These are phyloP conservation scores for Cygnus olor DNA, from an alignment of 2,797 vertebrate species.

Conservation along the genomic window DNA sequence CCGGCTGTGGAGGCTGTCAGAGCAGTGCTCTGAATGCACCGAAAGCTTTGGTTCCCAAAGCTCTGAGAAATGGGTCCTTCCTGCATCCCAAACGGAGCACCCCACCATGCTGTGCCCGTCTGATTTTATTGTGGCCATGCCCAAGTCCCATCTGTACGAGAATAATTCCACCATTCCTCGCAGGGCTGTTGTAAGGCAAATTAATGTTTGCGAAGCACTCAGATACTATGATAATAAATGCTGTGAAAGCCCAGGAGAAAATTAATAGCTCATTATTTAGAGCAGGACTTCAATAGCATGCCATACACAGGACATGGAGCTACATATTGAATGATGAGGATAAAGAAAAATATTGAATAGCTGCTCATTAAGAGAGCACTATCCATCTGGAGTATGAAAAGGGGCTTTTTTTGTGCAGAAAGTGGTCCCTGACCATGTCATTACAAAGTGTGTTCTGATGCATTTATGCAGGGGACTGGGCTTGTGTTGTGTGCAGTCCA, in stretches of 20 bases:
- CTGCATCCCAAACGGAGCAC: not conserved
- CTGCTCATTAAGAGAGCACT: constrained; percentile 50
- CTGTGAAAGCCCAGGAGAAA: constrained; percentile 68
- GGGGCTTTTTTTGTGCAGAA: not conserved
- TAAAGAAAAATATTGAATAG: constrained; percentile 71
- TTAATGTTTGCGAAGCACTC: constrained; percentile 63
- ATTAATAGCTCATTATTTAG: constrained; percentile 72
- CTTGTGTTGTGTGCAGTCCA: not conserved
- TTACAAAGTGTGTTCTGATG: not conserved
- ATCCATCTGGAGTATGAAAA: constrained; percentile 42
- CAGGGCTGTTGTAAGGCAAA: constrained; percentile 45
- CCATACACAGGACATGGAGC: constrained; percentile 20
- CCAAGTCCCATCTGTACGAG: constrained; percentile 15
- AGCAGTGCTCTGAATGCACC: not conserved
- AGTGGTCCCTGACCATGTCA: not conserved
- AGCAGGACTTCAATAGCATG: constrained; percentile 51
- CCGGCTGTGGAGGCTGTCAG: not conserved
- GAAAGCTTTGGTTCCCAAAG: not conserved
- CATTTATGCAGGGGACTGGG: not conserved
- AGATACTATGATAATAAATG: constrained; percentile 55
- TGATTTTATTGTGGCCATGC: not conserved
- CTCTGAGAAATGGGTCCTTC: not conserved
- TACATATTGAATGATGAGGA: constrained; percentile 62
- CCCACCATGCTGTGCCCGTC: not conserved
- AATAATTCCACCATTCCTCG: not conserved